Percentiles rank a stretch among this genome's conserved stretches.
These are phyloP conservation scores for Drosophila novamexicana DNA, from an alignment of 1,140 invertebrate genomes.

Conservation along the genomic window DNA sequence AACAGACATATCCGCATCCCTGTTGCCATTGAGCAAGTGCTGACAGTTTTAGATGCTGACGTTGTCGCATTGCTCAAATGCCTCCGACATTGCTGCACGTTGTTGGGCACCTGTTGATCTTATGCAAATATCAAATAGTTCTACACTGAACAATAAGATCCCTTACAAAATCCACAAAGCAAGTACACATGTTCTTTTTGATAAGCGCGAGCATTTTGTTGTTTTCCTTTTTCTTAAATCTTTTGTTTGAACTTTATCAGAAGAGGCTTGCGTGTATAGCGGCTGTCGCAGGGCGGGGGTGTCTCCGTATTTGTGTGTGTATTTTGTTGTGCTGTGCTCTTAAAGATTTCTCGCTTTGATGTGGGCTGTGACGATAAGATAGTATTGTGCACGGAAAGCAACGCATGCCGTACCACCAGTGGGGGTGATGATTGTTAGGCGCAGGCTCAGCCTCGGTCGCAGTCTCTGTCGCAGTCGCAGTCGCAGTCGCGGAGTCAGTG, in stretches of 20 bases:
- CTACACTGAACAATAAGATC: constrained; percentile 59
- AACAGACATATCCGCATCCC: background rate
- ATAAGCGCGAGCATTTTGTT: constrained; percentile 52
- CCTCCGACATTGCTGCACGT: constrained; percentile 37
- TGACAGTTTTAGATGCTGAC: constrained; percentile 44
- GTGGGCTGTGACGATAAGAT: constrained; percentile 52
- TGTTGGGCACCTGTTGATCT: constrained; percentile 71
- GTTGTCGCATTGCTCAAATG: constrained; percentile 47
- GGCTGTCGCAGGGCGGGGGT: constrained; percentile 17
- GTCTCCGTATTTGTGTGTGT: constrained; percentile 27
- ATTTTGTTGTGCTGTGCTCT: constrained; percentile 19
- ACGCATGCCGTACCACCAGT: background rate
- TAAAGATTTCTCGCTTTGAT: constrained; percentile 57
- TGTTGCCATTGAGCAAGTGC: constrained; percentile 30
- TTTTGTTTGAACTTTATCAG: constrained; percentile 71
- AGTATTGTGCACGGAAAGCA: constrained; percentile 34
- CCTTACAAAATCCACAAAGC: constrained; percentile 51
- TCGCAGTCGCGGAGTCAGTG: constrained; percentile 14
- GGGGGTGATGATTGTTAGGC: constrained; percentile 10
- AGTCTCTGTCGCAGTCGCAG: constrained; percentile 7
- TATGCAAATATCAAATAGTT: constrained; percentile 74
- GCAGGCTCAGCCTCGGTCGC: constrained; percentile 29
- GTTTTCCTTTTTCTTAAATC: constrained; percentile 36
- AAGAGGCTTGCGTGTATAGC: constrained; percentile 50
- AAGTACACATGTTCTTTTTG: constrained; percentile 48